A percentile compares a stretch with the other conserved stretches of the same genome.
phyloP scores from a whole-genome alignment of 2,113 vertebrate species.

The human region GRCh38 chr14:19112001-19112500 shows the following conservation, averaged over 20 bases:
- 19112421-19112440: background rate
- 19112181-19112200: background rate
- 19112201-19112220: background rate
- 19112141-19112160: background rate
- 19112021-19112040: constrained; percentile 56
- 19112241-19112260: background rate
- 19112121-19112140: constrained; percentile 50
- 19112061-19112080: constrained; percentile 28
- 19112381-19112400: background rate
- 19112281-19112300: no score
- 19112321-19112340: no score
- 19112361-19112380: background rate
- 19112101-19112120: constrained; percentile 39
- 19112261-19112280: constrained; percentile 14
- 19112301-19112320: no score
- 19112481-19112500: background rate
- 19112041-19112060: constrained; percentile 45
- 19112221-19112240: background rate
- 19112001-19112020: constrained; percentile 49
- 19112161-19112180: constrained; percentile 39
- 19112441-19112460: background rate
- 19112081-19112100: constrained; percentile 52
- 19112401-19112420: background rate
- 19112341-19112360: no score
- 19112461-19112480: background rate